These are phyloP conservation scores for Thereva unica DNA, from an alignment of 2,888 invertebrate species.

Conservation along the genomic window DNA sequence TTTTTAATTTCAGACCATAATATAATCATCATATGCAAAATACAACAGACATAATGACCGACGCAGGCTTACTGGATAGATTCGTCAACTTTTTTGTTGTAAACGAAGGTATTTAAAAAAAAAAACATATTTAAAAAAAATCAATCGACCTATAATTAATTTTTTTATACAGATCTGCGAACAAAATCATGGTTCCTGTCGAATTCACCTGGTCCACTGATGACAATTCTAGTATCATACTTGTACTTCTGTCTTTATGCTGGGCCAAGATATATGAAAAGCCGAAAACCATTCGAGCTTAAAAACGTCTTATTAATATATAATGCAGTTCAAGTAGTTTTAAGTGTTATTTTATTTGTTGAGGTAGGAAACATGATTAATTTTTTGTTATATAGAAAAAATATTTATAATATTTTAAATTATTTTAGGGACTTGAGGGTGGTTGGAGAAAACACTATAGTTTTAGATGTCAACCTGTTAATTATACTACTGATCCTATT, in stretches of 20 bases:
- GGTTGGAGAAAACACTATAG: conserved; percentile 68
- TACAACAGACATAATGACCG: conserved; percentile 13
- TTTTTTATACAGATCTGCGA: conserved; percentile 62
- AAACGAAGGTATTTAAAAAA: conserved; percentile 52
- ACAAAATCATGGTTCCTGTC: conserved; percentile 78
- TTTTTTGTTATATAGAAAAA: not conserved
- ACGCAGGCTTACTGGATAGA: conserved; percentile 47
- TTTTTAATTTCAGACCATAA: no score
- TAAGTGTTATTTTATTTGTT: conserved; percentile 78
- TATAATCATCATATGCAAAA: no score
- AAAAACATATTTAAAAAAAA: not conserved
- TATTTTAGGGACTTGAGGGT: conserved; percentile 60
- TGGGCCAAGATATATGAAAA: conserved; percentile 87
- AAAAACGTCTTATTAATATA: conserved; percentile 80
- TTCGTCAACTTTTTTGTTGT: conserved; percentile 58
- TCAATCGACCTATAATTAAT: not conserved
- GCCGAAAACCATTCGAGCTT: conserved; percentile 81
- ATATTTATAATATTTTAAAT: not conserved
- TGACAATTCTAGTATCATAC: conserved; percentile 70
- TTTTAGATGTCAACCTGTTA: conserved; percentile 72
- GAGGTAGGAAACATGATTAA: conserved; percentile 62
- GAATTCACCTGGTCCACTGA: conserved; percentile 69
- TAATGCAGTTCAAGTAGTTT: conserved; percentile 84
- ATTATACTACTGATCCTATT: conserved; percentile 65
- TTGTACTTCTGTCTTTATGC: conserved; percentile 75